A percentile compares a stretch with the other conserved stretches of the same genome.
These are phyloP conservation scores for Drosophila oshimai DNA, from an alignment of 1,140 invertebrate genomes.

Conservation along the genomic window DNA sequence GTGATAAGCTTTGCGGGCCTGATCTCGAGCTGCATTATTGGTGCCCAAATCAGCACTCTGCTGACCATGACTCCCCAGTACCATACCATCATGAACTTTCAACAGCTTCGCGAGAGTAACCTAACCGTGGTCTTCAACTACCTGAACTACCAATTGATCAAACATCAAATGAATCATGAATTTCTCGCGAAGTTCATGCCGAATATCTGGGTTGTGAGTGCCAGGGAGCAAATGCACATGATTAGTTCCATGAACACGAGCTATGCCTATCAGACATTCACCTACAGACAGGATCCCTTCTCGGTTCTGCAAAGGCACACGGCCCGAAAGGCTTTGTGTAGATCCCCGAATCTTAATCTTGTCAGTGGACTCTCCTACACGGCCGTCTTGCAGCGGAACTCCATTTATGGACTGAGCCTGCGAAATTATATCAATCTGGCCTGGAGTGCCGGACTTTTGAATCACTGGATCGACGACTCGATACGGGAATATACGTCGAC, in stretches of 20 bases:
- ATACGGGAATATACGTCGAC: neutral
- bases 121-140: conserved; percentile 2
- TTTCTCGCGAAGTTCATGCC: neutral
- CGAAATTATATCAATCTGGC: neutral
- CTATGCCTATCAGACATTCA: conserved; percentile 22
- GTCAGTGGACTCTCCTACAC: neutral
- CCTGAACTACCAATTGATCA: neutral
- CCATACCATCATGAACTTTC: neutral
- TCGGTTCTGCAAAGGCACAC: neutral
- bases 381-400: conserved; percentile 11
- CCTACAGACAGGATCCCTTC: neutral
- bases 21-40: neutral
- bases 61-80: conserved; percentile 18
- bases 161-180: neutral
- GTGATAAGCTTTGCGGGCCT: neutral
- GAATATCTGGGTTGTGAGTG: neutral
- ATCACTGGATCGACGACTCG: neutral
- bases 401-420: conserved; percentile 6
- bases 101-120: neutral
- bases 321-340: neutral
- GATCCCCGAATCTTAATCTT: neutral
- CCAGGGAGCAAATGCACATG: neutral
- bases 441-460: neutral
- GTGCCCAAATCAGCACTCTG: conserved; percentile 7
- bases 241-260: conserved; percentile 17